Evolutionary conservation across 2,113 vertebrate genomes (phyloP), one percentile per base, ranked within the genome.

Genomic region (Sphaerodactylus townsendi): DNA sequence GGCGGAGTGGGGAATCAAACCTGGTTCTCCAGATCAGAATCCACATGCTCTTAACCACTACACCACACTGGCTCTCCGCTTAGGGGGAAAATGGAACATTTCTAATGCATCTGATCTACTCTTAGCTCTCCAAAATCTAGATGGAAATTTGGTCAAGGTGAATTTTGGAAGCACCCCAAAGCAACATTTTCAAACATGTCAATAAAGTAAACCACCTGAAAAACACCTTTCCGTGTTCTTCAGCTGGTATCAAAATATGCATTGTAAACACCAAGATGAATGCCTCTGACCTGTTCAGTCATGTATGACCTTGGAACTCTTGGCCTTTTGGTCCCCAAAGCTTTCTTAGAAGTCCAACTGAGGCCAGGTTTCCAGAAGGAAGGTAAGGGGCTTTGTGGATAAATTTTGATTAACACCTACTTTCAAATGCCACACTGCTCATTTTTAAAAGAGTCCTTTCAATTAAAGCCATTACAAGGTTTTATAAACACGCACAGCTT

Each of bases 371-470:
- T 90, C 82, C 78, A 89, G 30, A 69, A 91, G 78, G 64, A 88
- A 88, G 77, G 48, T 50, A 87, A 59, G 66, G n/a, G 44, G 59
- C 59, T 75, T 79, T 15, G 46, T 87, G 86, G 83, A 89, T 91
- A 88, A 81, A 86, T 89, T 92, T 85, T 86, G 70, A 89, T 88
- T 83, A 87, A 89, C 85, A 2, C 2, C 25, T 56, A 44, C 13
- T n/a, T 44, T 80, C 48, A 92, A 46, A 86, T 85, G 53, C 0
- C 1, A 48, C 83, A 76, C 6, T 73, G 53, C 76, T 88, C 13
- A 62, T 92, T 81, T 83, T 53, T 30, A 28, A 4, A 66, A 44
- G 21, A 77, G 4, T 46, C 50, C 25, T 76, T 79, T 46, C 39
- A 70, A 79, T 33, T 65, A 78, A 88, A 87, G 80, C 88, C 87